These are phyloP conservation scores for Oncorhynchus clarkii DNA, from an alignment of 2,113 vertebrate species.

Conservation along the genomic window DNA sequence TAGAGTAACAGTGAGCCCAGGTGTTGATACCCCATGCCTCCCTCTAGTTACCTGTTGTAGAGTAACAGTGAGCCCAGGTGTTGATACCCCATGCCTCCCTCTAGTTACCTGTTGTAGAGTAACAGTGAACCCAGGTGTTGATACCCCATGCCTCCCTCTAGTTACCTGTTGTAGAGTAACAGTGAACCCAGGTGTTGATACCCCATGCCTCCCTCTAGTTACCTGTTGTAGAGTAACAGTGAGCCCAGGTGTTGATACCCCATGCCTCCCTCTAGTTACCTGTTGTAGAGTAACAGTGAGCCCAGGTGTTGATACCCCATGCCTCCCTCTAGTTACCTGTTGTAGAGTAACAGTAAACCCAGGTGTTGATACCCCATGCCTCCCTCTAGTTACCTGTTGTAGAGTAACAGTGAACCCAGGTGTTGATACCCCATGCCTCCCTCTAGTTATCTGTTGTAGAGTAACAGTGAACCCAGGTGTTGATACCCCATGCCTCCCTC, in stretches of 20 bases:
- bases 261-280: too few relatives aligned
- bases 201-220: background rate
- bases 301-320: slow-evolving; percentile 22
- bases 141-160: too few relatives aligned
- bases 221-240: slow-evolving; percentile 81
- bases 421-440: slow-evolving; percentile 24
- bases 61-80: too few relatives aligned
- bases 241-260: too few relatives aligned
- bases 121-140: too few relatives aligned
- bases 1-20: too few relatives aligned
- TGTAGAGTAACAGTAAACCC: slow-evolving; percentile 73
- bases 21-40: too few relatives aligned
- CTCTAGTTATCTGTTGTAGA: slow-evolving; percentile 78
- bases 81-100: too few relatives aligned
- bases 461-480: slow-evolving; percentile 31
- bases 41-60: too few relatives aligned
- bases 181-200: slow-evolving; percentile 59
- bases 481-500: too few relatives aligned
- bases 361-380: slow-evolving; percentile 41
- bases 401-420: slow-evolving; percentile 69
- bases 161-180: slow-evolving; percentile 80
- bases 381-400: slow-evolving; percentile 74
- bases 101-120: too few relatives aligned
- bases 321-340: slow-evolving; percentile 67
- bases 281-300: too few relatives aligned